Base-by-base conservation (phyloP, 2,888 invertebrate genomes). In the Chydorus sphaericus region DNA sequence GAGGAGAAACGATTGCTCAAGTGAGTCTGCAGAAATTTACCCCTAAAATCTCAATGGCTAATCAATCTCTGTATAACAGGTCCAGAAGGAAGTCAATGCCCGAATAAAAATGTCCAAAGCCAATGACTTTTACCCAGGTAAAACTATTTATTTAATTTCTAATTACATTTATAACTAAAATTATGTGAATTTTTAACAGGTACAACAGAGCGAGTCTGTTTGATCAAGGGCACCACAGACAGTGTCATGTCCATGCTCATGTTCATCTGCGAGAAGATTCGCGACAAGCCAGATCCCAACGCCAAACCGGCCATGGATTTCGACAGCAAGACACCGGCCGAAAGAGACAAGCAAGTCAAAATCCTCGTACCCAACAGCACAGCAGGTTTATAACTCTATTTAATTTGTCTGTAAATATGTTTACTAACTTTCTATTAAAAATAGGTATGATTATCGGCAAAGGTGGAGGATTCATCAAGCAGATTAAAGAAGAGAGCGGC, bases 31-130 rank as follows among this genome's bases (percentile, higher is more conserved):
- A n/a, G n/a, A n/a, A n/a, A n/a, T n/a, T n/a, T n/a, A n/a, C n/a
- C n/a, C n/a, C n/a, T n/a, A n/a, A n/a, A n/a, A n/a, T n/a, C n/a
- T n/a, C n/a, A n/a, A n/a, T n/a, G n/a, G n/a, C n/a, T n/a, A n/a
- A n/a, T n/a, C n/a, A n/a, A n/a, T n/a, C n/a, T n/a, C n/a, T n/a
- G n/a, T n/a, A n/a, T n/a, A n/a, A n/a, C n/a, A n/a, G n/a, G n/a
- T 98, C 67, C 96, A 98, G 74, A 93, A 92, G 74, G 96, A 97
- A 71, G 88, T 93, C 55, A 92, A 92, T 65, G 94, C 96, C 65
- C 81, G 92, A 66, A 91, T 98, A 65, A 97, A 97, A 78, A 97
- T 97, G 96, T 97, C 96, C 66, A 97, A 96, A 75, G 90, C 93
- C 55, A 93, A 93, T 69, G 97, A 97, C 71, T 94, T 91, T 72